A percentile compares a stretch with the other conserved stretches of the same genome.
These are phyloP conservation scores for Polypterus senegalus DNA, from an alignment of 2,113 vertebrate genomes.

Conservation along the genomic window DNA sequence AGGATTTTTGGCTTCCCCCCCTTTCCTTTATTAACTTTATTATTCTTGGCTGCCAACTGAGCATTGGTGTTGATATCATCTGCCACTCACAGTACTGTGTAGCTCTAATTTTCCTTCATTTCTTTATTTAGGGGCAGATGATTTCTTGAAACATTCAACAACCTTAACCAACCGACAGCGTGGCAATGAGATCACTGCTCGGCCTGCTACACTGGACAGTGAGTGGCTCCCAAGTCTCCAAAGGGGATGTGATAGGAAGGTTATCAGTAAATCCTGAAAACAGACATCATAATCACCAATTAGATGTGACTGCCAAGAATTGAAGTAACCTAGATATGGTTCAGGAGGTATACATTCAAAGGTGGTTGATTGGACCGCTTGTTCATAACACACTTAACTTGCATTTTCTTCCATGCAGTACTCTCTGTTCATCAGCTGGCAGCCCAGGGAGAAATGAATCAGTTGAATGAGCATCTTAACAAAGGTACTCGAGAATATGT, in stretches of 20 bases:
- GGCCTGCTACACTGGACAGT: constrained; percentile 83
- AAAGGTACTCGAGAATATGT: constrained; percentile 54
- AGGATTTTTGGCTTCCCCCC: too few relatives aligned
- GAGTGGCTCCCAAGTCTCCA: constrained; percentile 28
- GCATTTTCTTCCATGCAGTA: constrained; percentile 33
- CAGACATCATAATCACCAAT: too few relatives aligned
- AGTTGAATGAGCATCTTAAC: constrained; percentile 61
- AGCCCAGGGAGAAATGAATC: constrained; percentile 78
- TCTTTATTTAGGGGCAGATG: too few relatives aligned
- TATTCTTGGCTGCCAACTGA: too few relatives aligned
- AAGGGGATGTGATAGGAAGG: not conserved
- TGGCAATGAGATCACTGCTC: constrained; percentile 77
- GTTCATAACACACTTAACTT: not conserved
- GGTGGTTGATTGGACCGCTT: not conserved
- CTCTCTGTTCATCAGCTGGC: constrained; percentile 88
- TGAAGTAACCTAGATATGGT: too few relatives aligned
- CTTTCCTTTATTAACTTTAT: too few relatives aligned
- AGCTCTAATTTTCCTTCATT: too few relatives aligned
- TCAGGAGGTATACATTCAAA: not conserved
- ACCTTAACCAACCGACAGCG: constrained; percentile 86
- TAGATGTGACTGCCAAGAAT: too few relatives aligned
- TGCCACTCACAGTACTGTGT: too few relatives aligned
- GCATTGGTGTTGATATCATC: too few relatives aligned
- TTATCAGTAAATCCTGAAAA: not conserved
- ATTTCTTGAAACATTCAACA: constrained; percentile 53